Evolutionary conservation across 2,888 invertebrate species (phyloP), one percentile per base, ranked within the genome.

Genomic region (Euzophera pinguis): DNA sequence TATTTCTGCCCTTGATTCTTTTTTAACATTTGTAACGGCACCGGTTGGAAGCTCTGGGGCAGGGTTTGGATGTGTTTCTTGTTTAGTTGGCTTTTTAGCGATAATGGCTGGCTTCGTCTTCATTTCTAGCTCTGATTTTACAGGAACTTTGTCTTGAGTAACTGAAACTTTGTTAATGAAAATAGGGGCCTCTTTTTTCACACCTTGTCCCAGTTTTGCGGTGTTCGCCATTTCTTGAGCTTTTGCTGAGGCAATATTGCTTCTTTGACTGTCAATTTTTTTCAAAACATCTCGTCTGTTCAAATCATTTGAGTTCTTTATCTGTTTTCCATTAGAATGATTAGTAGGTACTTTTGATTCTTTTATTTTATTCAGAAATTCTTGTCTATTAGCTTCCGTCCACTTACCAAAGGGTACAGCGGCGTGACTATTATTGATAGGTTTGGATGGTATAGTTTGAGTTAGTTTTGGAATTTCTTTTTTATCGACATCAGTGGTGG

Each of bases 321-420:
- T 70, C 63, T 87, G 86, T 61, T 87, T 88, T 4, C 82, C 74
- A 56, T 78, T 83, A 12, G 80, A 72, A 57, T 65, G 73, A 52
- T 61, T 73, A 16, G 72, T 67, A 38, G 82, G 76, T 8, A 74
- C 66, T 64, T 84, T 89, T 4, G 75, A 65, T 67, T 83, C 84
- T 61, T 86, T 88, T 50, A 89, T 81, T 75, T 86, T 86, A 59
- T 81, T 81, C 14, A 90, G 66, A 65, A 88, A 90, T 39, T 83
- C 86, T 68, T 88, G 86, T 52, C 87, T 82, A 59, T 90, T 83
- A 5, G 76, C 88, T 56, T 84, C 85, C 35, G 90, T 90, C 90
- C 90, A 90, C 67, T 86, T 80, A 6, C 90, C 90, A 65, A 90
- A 90, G 32, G 90, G 90, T 37, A 90, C 90, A 34, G 82, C 77